Conservation (phyloP, 2,797 vertebrate genomes). For the Catostomus latipinnis region DNA sequence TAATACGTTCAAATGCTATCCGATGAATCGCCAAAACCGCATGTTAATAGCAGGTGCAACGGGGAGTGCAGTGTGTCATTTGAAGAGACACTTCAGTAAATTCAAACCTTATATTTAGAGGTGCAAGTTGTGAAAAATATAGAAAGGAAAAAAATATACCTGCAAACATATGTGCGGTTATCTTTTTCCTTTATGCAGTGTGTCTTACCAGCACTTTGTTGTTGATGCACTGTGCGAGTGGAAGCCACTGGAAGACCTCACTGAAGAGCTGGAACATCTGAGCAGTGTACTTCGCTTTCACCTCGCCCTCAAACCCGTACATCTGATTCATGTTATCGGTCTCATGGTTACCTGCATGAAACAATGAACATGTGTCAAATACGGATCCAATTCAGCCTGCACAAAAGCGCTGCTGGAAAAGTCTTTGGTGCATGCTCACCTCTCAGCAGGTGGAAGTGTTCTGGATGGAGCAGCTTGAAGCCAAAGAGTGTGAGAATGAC, state of each 20-base stretch:
- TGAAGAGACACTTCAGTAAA: too few species aligned
- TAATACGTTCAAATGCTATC: too few species aligned
- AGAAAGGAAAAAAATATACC: too few species aligned
- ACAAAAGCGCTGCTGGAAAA: neutral
- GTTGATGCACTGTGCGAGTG: constrained; percentile 93
- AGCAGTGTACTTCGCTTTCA: constrained; percentile 95
- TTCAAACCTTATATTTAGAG: too few species aligned
- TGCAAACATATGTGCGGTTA: too few species aligned
- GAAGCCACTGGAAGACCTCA: constrained; percentile 97
- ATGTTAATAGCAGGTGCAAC: too few species aligned
- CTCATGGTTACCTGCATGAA: constrained; percentile 89
- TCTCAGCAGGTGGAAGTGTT: constrained; percentile 90
- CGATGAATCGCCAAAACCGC: too few species aligned
- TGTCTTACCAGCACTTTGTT: constrained; percentile 88
- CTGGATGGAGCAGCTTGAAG: constrained; percentile 93
- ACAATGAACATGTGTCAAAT: neutral
- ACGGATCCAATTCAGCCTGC: neutral
- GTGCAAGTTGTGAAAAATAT: too few species aligned
- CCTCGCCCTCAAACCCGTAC: constrained; percentile 96
- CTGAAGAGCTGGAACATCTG: constrained; percentile 99
- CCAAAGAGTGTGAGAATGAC: constrained; percentile 95
- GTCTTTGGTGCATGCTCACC: constrained; percentile 72
- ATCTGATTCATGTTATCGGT: constrained; percentile 99
- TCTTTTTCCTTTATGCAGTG: too few species aligned
- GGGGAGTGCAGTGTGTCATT: too few species aligned